phyloP scores from a whole-genome alignment of 2,797 vertebrate species.

The Girardinus metallicus region DNA sequence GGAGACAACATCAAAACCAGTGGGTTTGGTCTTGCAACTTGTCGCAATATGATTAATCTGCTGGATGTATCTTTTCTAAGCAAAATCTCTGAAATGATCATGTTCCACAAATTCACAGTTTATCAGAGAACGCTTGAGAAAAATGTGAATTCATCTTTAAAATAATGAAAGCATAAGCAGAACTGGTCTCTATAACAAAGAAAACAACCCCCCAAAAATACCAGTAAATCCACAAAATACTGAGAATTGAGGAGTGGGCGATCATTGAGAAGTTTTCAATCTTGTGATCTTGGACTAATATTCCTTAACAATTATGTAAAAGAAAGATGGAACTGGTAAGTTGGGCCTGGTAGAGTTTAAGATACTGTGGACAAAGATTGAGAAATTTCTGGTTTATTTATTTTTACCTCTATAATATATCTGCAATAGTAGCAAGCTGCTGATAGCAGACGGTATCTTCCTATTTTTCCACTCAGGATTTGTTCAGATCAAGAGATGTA shows the following conservation, averaged over 20 bases:
- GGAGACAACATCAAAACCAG: conserved; percentile 73
- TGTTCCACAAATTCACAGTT: background rate
- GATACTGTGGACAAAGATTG: conserved; percentile 89
- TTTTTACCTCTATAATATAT: background rate
- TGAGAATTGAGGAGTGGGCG: background rate
- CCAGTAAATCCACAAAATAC: background rate
- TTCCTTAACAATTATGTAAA: conserved; percentile 49
- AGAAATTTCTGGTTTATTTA: conserved; percentile 83
- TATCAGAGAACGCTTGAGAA: background rate
- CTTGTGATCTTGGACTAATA: background rate
- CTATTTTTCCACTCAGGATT: conserved; percentile 47
- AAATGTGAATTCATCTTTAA: background rate
- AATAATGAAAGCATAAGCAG: background rate
- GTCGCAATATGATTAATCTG: conserved; percentile 77
- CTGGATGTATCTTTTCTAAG: conserved; percentile 80
- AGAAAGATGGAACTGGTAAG: conserved; percentile 87
- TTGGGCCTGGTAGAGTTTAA: conserved; percentile 90
- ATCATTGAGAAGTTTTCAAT: background rate
- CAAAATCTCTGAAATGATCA: background rate
- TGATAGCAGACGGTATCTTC: background rate
- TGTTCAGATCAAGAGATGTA: conserved; percentile 71
- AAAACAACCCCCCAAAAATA: background rate
- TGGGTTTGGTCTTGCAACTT: conserved; percentile 75
- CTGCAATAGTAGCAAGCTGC: background rate
- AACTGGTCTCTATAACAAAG: background rate